These are phyloP conservation scores for Recurvirostra avosetta DNA, from an alignment of 2,113 vertebrate species.

Conservation along the genomic window DNA sequence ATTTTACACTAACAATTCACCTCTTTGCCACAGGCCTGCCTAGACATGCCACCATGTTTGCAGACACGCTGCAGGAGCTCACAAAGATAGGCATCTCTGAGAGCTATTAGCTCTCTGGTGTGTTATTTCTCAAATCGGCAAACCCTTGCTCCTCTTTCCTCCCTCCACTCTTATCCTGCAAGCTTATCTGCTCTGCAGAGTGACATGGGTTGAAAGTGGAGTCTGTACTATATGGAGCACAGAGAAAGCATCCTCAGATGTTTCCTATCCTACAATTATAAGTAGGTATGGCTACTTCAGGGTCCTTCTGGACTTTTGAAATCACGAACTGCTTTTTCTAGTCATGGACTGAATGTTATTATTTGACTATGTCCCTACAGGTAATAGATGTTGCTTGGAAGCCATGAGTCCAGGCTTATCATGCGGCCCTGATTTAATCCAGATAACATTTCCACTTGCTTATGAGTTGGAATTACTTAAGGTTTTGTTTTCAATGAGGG, in stretches of 20 bases:
- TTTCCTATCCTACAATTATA: not conserved
- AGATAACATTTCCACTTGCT: not conserved
- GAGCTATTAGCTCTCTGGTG: not conserved
- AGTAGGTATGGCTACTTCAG: not conserved
- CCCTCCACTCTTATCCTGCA: accelerated
- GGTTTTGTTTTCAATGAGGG: not conserved
- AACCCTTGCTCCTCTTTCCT: not conserved
- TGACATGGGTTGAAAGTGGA: not conserved
- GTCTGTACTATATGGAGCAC: not conserved
- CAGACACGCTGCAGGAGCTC: not conserved
- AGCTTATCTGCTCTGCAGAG: not conserved
- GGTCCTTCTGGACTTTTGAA: not conserved
- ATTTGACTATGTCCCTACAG: not conserved
- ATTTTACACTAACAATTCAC: not conserved
- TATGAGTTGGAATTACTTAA: not conserved
- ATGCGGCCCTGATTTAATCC: not conserved
- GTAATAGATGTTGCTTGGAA: not conserved
- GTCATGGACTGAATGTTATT: not conserved
- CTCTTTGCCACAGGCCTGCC: not conserved
- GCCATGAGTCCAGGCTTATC: not conserved
- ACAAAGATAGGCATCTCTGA: accelerated
- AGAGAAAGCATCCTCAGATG: not conserved
- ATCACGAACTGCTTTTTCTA: not conserved
- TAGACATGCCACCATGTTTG: not conserved
- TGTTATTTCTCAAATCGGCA: not conserved